phyloP scores from a whole-genome alignment of 2,888 invertebrate genomes.

The Eremobia ochroleuca region DNA sequence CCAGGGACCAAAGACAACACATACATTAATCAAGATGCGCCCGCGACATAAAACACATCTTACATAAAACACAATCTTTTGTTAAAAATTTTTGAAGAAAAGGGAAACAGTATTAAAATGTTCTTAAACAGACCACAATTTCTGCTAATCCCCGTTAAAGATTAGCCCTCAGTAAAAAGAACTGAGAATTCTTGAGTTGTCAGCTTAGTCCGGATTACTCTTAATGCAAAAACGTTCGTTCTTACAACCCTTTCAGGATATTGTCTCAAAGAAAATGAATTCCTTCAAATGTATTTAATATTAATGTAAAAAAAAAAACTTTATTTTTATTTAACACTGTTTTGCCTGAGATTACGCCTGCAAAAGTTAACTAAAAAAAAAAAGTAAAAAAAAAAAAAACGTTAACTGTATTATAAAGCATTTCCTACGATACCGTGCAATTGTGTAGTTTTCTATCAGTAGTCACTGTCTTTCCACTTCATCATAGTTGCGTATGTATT shows the following conservation, averaged over 20 bases:
- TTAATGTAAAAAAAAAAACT: neutral
- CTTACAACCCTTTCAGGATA: neutral
- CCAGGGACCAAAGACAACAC: too few relatives aligned
- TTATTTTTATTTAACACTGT: neutral
- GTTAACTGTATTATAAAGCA: too few relatives aligned
- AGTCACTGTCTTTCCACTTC: too few relatives aligned
- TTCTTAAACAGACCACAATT: neutral
- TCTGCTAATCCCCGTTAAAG: constrained; percentile 1
- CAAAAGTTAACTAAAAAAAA: too few relatives aligned
- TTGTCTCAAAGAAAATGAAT: neutral
- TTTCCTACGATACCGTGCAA: too few relatives aligned
- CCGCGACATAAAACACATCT: too few relatives aligned
- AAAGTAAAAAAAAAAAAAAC: too few relatives aligned
- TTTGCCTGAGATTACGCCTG: too few relatives aligned
- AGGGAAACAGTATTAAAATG: neutral
- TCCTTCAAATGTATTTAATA: neutral
- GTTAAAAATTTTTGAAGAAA: neutral
- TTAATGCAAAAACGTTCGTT: neutral
- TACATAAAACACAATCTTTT: neutral
- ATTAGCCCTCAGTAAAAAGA: constrained; percentile 1
- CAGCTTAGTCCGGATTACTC: constrained; percentile 16
- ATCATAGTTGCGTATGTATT: too few relatives aligned
- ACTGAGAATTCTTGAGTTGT: neutral
- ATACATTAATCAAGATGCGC: too few relatives aligned
- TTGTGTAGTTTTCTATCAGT: too few relatives aligned